Percentiles rank a stretch among this genome's conserved stretches.
phyloP scores from a whole-genome alignment of 2,888 invertebrate genomes.

The Congeria kusceri region DNA sequence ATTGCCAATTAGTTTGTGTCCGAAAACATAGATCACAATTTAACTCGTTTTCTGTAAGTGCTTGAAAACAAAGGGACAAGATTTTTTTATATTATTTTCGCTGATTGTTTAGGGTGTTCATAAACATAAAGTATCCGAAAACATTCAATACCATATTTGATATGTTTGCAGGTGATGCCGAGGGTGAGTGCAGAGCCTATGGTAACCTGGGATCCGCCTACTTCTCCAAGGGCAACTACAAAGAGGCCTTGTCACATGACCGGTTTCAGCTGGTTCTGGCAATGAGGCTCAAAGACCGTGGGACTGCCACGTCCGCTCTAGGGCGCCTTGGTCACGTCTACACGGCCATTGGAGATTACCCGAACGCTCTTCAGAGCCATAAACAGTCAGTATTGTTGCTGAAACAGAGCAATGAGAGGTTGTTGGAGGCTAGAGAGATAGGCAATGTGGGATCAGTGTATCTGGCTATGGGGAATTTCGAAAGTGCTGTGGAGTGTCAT shows the following conservation, averaged over 20 bases:
- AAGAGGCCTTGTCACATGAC: slow-evolving; percentile 97
- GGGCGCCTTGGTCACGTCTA: slow-evolving; percentile 98
- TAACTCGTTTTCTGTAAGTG: too few species aligned
- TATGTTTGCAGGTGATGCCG: slow-evolving; percentile 91
- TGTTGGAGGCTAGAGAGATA: slow-evolving; percentile 97
- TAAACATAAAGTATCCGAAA: too few species aligned
- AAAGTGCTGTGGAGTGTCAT: slow-evolving; percentile 97
- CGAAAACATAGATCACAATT: too few species aligned
- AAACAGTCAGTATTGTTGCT: slow-evolving; percentile 98
- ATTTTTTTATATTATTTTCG: too few species aligned
- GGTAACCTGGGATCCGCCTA: slow-evolving; percentile 98
- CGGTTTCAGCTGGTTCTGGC: slow-evolving; percentile 97
- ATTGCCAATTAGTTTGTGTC: too few species aligned
- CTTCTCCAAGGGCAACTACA: slow-evolving; percentile 97
- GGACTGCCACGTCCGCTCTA: slow-evolving; percentile 96
- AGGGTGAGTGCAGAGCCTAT: slow-evolving; percentile 97
- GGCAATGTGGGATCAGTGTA: slow-evolving; percentile 99
- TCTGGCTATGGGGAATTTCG: slow-evolving; percentile 98
- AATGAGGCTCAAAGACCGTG: slow-evolving; percentile 98
- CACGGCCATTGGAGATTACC: slow-evolving; percentile 97
- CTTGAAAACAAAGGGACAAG: too few species aligned
- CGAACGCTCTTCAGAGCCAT: slow-evolving; percentile 97
- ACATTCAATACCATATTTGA: too few species aligned
- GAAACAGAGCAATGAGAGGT: slow-evolving; percentile 96
- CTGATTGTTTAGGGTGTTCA: too few species aligned